These are phyloP conservation scores for Cataglyphis livida DNA, from an alignment of 2,888 invertebrate genomes.

Conservation along the genomic window DNA sequence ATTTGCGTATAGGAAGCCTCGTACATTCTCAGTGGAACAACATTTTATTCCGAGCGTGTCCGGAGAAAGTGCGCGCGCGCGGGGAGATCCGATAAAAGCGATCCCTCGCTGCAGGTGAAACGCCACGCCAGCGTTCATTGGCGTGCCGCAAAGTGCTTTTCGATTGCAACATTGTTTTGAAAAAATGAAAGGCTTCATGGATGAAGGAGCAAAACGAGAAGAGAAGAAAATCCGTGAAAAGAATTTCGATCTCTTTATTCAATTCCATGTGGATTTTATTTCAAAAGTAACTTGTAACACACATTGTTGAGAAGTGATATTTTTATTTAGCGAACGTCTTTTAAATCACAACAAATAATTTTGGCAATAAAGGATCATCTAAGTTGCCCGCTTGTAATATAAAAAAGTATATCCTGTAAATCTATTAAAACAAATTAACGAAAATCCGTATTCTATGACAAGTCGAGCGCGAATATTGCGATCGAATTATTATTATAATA, in stretches of 20 bases:
- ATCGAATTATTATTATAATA: conserved; percentile 54
- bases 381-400: too few species aligned
- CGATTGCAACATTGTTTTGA: not conserved
- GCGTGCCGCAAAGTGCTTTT: conserved; percentile 6
- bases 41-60: conserved; percentile 54
- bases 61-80: conserved; percentile 39
- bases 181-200: conserved; percentile 6
- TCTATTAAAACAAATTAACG: not conserved
- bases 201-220: not conserved
- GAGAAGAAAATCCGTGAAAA: not conserved
- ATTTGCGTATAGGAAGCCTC: conserved; percentile 47
- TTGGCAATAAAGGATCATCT: too few species aligned
- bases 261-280: not conserved
- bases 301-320: not conserved
- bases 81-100: conserved; percentile 48
- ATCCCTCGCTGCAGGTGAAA: conserved; percentile 48
- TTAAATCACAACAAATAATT: not conserved
- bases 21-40: not conserved
- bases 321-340: not conserved
- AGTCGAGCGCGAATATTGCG: conserved; percentile 40
- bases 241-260: not conserved
- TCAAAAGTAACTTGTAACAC: not conserved
- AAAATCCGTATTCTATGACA: not conserved
- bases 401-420: not conserved
- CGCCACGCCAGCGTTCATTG: conserved; percentile 20